Base-by-base conservation (phyloP, 2,797 vertebrate species). In the Chromis chromis region DNA sequence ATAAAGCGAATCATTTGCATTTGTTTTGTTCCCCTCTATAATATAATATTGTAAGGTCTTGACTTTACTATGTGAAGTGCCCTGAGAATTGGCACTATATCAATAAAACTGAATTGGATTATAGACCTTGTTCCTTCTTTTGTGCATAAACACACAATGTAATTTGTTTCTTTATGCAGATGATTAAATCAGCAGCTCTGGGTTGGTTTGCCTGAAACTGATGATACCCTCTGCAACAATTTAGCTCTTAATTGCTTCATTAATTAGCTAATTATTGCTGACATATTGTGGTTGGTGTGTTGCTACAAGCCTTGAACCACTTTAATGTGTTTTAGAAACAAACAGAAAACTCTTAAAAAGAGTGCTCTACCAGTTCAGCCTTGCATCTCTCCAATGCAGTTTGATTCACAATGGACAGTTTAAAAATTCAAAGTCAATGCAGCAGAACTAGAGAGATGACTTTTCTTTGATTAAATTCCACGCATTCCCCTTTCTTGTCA, bases 181-280 rank as follows among this genome's bases (percentile, higher is more conserved):
- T 52, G 22, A 22, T 69, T 50, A 50, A 63, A 60, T 70, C 21
- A 62, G 36, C 39, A 31, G 12, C 14, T 56, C 24, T 17, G 14
- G n/a, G 50, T 31, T 3, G 2, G 12, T 46, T 75, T 40, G 42
- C 14, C 22, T 52, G 25, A 27, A 62, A 62, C 44, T 57, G 44
- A 61, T 5, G 27, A 16, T 16, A 24, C 49, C 11, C 28, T 28
- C 7, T 21, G 28, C 36, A 54, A 36, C 50, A 17, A 61, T 24
- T 50, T 28, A 56, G 6, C 13, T 12, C 22, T 53, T 66, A 71
- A 56, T 24, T 60, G 44, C 46, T 52, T 57, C 55, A 73, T 28
- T 58, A 39, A 58, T 66, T 17, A 54, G 42, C 63, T 52, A 36
- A 61, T 70, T 61, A 72, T 27, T 25, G 48, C 6, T 50, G 33